These are phyloP conservation scores for Taxidea taxus DNA, from an alignment of 2,113 vertebrate species.

Conservation along the genomic window DNA sequence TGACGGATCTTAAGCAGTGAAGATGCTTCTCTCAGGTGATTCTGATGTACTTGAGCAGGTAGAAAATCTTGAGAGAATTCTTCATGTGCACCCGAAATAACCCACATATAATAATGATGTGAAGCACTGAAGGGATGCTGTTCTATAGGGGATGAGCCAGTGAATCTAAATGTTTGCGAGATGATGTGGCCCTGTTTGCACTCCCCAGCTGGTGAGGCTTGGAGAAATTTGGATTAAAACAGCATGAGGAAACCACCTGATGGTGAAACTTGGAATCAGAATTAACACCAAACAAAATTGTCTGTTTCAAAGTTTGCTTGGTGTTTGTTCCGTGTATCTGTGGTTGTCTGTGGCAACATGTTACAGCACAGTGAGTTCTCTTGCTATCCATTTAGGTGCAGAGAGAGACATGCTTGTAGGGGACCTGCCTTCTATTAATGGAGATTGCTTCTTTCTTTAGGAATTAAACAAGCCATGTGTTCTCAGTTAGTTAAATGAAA, in stretches of 20 bases:
- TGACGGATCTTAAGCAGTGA: background rate
- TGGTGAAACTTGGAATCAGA: too few relatives aligned
- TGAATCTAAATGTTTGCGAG: background rate
- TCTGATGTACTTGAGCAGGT: background rate
- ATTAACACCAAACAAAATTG: background rate
- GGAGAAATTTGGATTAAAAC: background rate
- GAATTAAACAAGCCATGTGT: conserved; percentile 52
- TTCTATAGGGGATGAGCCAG: background rate
- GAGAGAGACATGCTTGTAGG: conserved; percentile 49
- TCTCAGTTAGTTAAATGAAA: conserved; percentile 64
- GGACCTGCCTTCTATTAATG: conserved; percentile 31
- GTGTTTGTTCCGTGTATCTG: background rate
- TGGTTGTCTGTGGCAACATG: background rate
- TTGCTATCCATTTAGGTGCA: background rate
- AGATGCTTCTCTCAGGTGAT: background rate
- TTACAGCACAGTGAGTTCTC: background rate
- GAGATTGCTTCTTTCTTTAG: conserved; percentile 58
- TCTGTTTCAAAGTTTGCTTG: background rate
- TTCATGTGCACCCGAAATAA: background rate
- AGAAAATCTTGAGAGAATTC: background rate
- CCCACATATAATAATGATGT: background rate
- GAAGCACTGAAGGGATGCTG: background rate
- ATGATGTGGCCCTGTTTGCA: background rate
- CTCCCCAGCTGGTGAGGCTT: background rate
- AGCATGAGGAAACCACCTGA: background rate